A percentile compares a stretch with the other conserved stretches of the same genome.
Evolutionary conservation across 2,888 invertebrate species (phyloP).

Genomic region (Protodeltote pygarga): DNA sequence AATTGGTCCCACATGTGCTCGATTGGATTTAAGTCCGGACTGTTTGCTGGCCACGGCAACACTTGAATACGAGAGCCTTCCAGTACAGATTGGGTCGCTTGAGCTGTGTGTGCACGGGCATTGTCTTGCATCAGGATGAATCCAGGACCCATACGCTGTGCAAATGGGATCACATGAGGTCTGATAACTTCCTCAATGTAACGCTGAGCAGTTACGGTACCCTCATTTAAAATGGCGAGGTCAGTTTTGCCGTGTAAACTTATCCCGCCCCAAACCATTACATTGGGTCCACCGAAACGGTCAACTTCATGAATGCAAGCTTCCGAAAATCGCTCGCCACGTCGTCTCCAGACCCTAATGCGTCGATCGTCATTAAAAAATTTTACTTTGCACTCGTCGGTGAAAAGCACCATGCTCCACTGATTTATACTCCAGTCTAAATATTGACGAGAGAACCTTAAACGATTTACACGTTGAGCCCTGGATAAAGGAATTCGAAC

Average conservation of each 20-base stretch:
- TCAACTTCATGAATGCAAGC: neutral
- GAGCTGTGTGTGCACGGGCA: too few relatives aligned
- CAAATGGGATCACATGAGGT: too few relatives aligned
- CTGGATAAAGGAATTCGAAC: neutral
- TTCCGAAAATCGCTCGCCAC: neutral
- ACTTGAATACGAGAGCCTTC: too few relatives aligned
- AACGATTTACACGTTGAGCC: neutral
- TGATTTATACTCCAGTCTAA: neutral
- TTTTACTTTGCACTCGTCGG: neutral
- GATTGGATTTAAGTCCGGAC: too few relatives aligned
- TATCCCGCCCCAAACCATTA: slow-evolving; percentile 5
- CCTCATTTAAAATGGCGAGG: neutral
- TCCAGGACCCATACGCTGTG: too few relatives aligned
- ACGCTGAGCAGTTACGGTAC: neutral
- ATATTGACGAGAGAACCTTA: neutral
- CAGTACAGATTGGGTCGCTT: too few relatives aligned
- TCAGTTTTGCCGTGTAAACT: neutral
- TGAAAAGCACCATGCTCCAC: neutral
- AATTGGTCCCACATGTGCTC: too few relatives aligned
- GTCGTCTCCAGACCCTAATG: neutral
- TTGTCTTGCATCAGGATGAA: too few relatives aligned
- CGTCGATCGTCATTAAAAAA: neutral
- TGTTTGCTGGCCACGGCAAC: too few relatives aligned
- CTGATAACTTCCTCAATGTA: too few relatives aligned
- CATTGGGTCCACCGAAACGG: slow-evolving; percentile 1